Evolutionary conservation across 1,140 invertebrate species (phyloP).

Genomic region (Sipha flava): DNA sequence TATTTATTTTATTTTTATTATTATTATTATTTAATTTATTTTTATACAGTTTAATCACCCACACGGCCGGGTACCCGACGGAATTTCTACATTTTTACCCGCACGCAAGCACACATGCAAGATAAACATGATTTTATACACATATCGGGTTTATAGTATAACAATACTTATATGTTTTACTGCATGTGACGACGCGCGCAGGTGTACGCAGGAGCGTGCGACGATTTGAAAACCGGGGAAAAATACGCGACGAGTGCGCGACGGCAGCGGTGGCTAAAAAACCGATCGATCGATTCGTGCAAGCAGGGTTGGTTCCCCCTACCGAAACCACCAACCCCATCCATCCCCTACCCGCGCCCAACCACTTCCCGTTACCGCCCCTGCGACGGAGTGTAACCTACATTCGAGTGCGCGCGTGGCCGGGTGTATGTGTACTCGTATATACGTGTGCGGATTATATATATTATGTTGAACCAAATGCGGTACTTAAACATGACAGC

Average conservation of each 20-base stretch:
- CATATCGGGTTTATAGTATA: too few relatives aligned
- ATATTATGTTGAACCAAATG: not conserved
- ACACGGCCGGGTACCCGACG: too few relatives aligned
- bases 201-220: not conserved
- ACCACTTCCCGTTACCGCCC: not conserved
- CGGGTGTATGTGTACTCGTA: not conserved
- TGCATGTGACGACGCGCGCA: too few relatives aligned
- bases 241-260: not conserved
- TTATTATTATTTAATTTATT: too few relatives aligned
- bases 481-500: conserved; percentile 2
- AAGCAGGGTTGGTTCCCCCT: not conserved
- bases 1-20: too few relatives aligned
- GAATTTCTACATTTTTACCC: too few relatives aligned
- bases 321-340: not conserved
- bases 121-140: too few relatives aligned
- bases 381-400: not conserved
- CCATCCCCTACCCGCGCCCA: too few relatives aligned
- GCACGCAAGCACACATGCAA: too few relatives aligned
- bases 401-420: not conserved
- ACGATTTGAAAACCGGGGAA: not conserved
- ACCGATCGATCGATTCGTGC: not conserved
- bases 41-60: too few relatives aligned
- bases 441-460: not conserved
- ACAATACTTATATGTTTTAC: too few relatives aligned
- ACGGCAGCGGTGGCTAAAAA: not conserved